These are phyloP conservation scores for Andrena trimmerana DNA, from an alignment of 2,888 invertebrate genomes.

Conservation along the genomic window DNA sequence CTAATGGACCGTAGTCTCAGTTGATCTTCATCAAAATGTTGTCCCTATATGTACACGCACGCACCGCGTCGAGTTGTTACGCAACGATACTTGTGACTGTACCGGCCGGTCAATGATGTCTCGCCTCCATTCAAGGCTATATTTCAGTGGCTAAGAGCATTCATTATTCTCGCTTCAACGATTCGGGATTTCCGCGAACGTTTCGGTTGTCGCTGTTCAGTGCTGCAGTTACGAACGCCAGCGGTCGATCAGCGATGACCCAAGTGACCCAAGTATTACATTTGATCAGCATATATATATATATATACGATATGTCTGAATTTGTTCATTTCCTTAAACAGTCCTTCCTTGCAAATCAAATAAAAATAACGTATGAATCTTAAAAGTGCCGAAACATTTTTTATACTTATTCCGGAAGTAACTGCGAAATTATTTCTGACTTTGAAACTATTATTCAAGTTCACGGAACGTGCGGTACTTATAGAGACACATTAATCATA, in stretches of 20 bases:
- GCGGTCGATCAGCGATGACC: conserved; percentile 5
- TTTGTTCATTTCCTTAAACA: too few relatives aligned
- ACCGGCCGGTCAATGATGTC: conserved; percentile 12
- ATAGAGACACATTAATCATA: neutral
- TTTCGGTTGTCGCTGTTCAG: conserved; percentile 1
- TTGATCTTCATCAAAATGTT: conserved; percentile 1
- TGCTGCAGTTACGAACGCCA: conserved; percentile 15
- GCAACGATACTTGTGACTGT: conserved; percentile 26
- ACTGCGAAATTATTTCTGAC: neutral
- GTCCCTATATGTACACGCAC: neutral
- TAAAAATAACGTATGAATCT: too few relatives aligned
- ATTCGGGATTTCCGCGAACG: neutral
- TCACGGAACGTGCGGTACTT: neutral
- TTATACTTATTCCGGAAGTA: too few relatives aligned
- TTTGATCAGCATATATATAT: neutral
- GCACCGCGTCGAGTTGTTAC: conserved; percentile 29
- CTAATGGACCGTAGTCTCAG: conserved; percentile 13
- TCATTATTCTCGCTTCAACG: neutral
- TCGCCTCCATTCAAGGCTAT: neutral
- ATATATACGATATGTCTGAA: too few relatives aligned
- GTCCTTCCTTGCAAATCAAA: too few relatives aligned
- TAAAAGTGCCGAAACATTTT: too few relatives aligned
- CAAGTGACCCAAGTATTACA: conserved; percentile 7
- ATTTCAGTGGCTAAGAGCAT: neutral
- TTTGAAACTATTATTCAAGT: neutral